Percentiles rank a stretch among this genome's conserved stretches.
These are phyloP conservation scores for Lytechinus pictus DNA, from an alignment of 35 echinoderm and acorn worm species.

Conservation along the genomic window DNA sequence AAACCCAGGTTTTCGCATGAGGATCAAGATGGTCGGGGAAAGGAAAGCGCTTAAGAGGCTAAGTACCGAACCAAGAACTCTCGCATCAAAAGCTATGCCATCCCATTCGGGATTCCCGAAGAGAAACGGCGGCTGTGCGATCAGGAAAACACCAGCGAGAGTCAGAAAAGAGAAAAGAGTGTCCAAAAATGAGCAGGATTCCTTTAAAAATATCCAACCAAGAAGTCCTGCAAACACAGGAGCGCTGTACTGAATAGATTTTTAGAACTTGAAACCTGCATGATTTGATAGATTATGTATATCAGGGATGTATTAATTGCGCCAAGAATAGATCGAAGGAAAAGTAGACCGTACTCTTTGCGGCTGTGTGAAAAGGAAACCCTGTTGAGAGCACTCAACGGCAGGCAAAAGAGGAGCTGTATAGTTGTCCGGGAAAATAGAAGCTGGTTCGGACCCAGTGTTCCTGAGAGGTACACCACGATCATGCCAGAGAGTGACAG, in stretches of 20 bases:
- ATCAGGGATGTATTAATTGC: not conserved
- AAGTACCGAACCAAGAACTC: not conserved
- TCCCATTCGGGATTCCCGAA: not conserved
- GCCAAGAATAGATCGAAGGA: not conserved
- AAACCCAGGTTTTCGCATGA: not conserved
- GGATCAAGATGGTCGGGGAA: not conserved
- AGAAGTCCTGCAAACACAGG: slow-evolving; percentile 6
- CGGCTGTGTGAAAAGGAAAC: not conserved
- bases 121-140: slow-evolving; percentile 34
- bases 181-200: slow-evolving; percentile 27
- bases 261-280: slow-evolving; percentile 9
- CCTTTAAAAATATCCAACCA: not conserved
- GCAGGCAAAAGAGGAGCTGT: not conserved
- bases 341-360: not conserved
- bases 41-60: not conserved
- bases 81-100: not conserved
- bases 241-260: not conserved
- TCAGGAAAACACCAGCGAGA: not conserved
- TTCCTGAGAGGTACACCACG: not conserved
- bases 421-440: not conserved
- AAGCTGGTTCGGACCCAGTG: not conserved
- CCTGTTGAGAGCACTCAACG: not conserved
- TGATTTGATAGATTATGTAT: not conserved
- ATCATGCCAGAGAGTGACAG: not conserved
- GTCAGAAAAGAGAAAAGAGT: not conserved